Evolutionary conservation across 2,113 vertebrate species (phyloP), one percentile per base, ranked within the genome.

Genomic region (Paralichthys olivaceus): DNA sequence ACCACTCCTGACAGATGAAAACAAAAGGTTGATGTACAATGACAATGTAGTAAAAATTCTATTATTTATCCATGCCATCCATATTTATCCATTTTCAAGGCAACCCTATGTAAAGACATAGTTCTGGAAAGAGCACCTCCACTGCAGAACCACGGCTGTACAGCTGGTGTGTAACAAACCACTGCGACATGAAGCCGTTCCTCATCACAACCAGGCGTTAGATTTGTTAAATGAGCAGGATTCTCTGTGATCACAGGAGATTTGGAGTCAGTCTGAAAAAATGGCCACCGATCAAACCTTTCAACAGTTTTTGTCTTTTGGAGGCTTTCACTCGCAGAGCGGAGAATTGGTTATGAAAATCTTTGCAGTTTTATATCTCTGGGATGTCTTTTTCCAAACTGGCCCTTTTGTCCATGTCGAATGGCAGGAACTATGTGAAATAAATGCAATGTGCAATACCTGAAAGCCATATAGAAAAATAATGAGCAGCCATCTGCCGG

Each of bases 401-500:
- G 62, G 75, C 51, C 29, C 19, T 55, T 63, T 63, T 1, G 37
- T 77, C 51, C 20, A 19, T 63, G 61, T 43, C 64, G 51, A 69
- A 71, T 61, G 62, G 32, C 64, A 70, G 54, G 59, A 75, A 57
- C 51, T 32, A 58, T 70, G 56, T 78, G 53, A 72, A 65, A 77
- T 26, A 79, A 72, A 79, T 69, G 37, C 4, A 14, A 67, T 23
- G 47, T 85, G 60, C 80, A 67, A 75, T 68, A 74, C 74, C 73
- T 85, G 83, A 86, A 77, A 78, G 68, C 81, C 80, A 58, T 79
- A 73, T 76, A 84, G 84, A 81, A 87, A 81, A 84, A 83, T 83
- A 83, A 84, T 84, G 81, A 83, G 85, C 77, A 72, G 61, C 85
- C 75, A 90, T 81, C 81, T 86, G 81, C 87, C 72, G 73, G 74